phyloP scores from a whole-genome alignment of 2,113 vertebrate species.

The Neolamprologus variostigma region DNA sequence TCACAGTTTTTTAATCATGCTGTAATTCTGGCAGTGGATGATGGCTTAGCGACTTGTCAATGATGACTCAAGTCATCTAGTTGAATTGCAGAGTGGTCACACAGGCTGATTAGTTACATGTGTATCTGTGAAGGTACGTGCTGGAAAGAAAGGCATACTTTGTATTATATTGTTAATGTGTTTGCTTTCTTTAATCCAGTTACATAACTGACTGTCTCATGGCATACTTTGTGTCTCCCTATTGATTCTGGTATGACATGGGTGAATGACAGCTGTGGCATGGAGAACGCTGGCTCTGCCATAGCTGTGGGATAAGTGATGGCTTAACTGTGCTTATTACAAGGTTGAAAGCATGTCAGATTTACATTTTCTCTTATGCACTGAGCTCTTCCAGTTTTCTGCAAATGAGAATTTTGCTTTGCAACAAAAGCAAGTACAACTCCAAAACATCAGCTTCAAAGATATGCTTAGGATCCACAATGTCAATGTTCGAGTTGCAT shows the following conservation, averaged over 20 bases:
- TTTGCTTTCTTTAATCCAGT: not conserved
- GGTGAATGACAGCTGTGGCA: conserved; percentile 8
- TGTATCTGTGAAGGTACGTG: not conserved
- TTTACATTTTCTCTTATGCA: not conserved
- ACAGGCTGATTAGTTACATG: not conserved
- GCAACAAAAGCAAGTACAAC: not conserved
- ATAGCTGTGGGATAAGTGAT: not conserved
- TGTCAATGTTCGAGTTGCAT: not conserved
- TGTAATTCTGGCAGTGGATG: not conserved
- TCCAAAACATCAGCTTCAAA: not conserved
- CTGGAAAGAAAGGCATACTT: not conserved
- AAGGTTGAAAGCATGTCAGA: not conserved
- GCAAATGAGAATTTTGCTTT: not conserved
- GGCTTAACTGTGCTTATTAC: conserved; percentile 2
- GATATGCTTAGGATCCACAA: not conserved
- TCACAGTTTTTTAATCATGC: not conserved
- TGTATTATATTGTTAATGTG: not conserved
- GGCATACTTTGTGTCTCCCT: not conserved
- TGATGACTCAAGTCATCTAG: not conserved
- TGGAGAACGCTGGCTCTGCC: not conserved
- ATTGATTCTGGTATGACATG: not conserved
- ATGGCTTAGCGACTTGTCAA: not conserved
- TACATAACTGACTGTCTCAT: not conserved
- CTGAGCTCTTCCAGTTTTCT: not conserved
- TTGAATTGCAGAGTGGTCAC: not conserved